Conservation (phyloP, 2,113 vertebrate species). For the Dipodomys merriami region DNA sequence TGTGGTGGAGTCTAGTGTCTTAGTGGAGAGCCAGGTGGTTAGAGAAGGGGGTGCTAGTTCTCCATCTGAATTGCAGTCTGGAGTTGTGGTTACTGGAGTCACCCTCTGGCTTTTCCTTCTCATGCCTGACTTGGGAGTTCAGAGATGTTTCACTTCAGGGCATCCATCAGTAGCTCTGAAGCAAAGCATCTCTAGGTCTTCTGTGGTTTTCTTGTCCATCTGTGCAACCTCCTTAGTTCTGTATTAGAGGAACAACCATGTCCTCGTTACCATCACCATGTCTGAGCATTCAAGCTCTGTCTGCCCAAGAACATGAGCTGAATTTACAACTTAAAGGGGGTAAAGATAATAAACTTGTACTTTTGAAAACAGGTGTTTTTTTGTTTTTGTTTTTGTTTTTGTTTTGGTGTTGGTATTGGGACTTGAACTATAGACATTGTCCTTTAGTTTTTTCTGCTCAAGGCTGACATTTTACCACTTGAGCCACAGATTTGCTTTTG, state of each 20-base stretch:
- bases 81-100: neutral
- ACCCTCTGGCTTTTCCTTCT: neutral
- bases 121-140: neutral
- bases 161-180: neutral
- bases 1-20: neutral
- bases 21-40: neutral
- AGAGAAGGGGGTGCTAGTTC: neutral
- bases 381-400: too few relatives aligned
- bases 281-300: neutral
- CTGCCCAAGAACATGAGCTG: neutral
- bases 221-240: neutral
- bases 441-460: too few relatives aligned
- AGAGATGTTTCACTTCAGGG: neutral
- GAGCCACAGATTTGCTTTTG: too few relatives aligned
- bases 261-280: neutral
- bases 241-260: neutral
- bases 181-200: neutral
- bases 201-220: neutral
- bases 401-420: neutral
- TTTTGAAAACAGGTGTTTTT: too few relatives aligned
- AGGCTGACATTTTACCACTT: too few relatives aligned
- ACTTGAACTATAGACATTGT: too few relatives aligned
- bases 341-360: neutral
- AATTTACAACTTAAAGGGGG: constrained; percentile 5
- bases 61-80: constrained; percentile 38